These are phyloP conservation scores for Urosaurus nigricauda DNA, from an alignment of 2,797 vertebrate genomes.

Conservation along the genomic window DNA sequence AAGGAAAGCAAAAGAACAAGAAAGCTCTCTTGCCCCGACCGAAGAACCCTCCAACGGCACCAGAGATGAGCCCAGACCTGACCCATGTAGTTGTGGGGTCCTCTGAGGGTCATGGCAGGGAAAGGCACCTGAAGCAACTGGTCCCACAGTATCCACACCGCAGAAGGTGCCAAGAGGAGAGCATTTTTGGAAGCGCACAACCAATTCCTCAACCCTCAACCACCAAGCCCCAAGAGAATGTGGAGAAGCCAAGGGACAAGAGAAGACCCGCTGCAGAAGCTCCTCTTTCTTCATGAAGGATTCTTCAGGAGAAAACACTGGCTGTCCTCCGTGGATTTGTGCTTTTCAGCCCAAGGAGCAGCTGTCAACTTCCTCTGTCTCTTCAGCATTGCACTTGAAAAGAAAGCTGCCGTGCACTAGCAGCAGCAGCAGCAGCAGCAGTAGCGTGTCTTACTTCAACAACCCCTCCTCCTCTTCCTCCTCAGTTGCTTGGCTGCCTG, in stretches of 20 bases:
- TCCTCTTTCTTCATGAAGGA: background rate
- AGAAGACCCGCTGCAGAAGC: slow-evolving; percentile 57
- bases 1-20: slow-evolving; percentile 69
- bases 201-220: background rate
- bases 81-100: slow-evolving; percentile 25
- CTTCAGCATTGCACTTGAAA: slow-evolving; percentile 69
- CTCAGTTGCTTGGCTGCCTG: slow-evolving; percentile 81
- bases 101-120: slow-evolving; percentile 57
- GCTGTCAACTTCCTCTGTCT: slow-evolving; percentile 74
- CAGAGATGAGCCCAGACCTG: slow-evolving; percentile 67
- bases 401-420: slow-evolving; percentile 77
- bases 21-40: slow-evolving; percentile 69
- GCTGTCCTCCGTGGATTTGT: slow-evolving; percentile 47
- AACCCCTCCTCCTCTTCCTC: slow-evolving; percentile 63
- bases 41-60: slow-evolving; percentile 61
- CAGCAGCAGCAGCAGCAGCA: too few species aligned
- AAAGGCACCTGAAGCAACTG: slow-evolving; percentile 66
- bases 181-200: slow-evolving; percentile 55
- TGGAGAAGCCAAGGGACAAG: slow-evolving; percentile 66
- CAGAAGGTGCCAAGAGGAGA: slow-evolving; percentile 65
- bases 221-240: slow-evolving; percentile 69
- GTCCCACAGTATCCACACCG: slow-evolving; percentile 50
- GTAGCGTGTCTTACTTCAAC: slow-evolving; percentile 56
- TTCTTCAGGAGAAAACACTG: slow-evolving; percentile 49
- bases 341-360: slow-evolving; percentile 62